Evolutionary conservation across 2,888 invertebrate species (phyloP), one percentile per base, ranked within the genome.

Genomic region (Drosophila phalerata): DNA sequence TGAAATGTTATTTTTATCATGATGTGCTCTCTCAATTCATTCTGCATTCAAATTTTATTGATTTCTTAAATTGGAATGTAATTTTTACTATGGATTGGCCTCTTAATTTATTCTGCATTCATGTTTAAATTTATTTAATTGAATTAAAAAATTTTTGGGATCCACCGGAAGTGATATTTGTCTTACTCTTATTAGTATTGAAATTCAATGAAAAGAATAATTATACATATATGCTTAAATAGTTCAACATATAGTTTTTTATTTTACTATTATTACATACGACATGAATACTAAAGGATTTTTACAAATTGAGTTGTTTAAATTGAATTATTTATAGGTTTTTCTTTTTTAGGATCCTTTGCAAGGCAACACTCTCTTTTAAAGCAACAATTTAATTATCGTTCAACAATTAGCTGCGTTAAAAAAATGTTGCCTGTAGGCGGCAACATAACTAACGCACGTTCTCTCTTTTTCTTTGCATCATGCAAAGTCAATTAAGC

Each of bases 401-500:
- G 45, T 57, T 11, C 43, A n/a, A n/a, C 32, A 30, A 34, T 13
- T 48, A 53, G 43, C 69, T 65, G 28, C 9, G 22, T 25, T 28
- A 37, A 64, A 73, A 37, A 49, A 43, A 49, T 22, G 34, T 49
- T 47, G 53, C 48, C 51, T 48, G 32, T 40, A 48, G 55, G 64
- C 62, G 77, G 69, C 72, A 70, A 34, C 72, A 71, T 68, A 76
- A 66, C 73, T 68, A 76, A 70, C 64, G 49, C 64, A 38, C 22
- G 0, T 17, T 32, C 30, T 48, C 17, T 48, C 11, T 11, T 4
- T 22, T 4, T 22, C 22, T 22, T 22, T 76, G 47, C 71, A 69
- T 76, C 66, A 78, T 68, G 77, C 67, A 85, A 81, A 81, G 79
- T 83, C 81, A 85, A 83, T 83, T 83, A 85, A 69, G 77, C 58